These are phyloP conservation scores for Dufourea novaeangliae DNA, from an alignment of 1,140 invertebrate genomes.

Conservation along the genomic window DNA sequence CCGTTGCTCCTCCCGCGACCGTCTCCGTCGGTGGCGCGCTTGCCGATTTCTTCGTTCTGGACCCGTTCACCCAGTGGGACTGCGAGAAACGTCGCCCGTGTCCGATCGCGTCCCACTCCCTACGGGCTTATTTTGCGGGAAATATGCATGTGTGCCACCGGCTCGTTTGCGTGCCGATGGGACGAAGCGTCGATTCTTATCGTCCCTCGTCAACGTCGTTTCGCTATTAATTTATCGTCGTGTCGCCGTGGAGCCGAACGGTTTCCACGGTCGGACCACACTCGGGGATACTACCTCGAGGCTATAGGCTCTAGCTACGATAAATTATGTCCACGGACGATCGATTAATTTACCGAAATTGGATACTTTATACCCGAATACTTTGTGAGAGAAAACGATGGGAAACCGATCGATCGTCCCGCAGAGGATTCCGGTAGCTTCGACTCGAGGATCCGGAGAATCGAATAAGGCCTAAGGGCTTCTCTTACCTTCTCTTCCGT, in stretches of 20 bases:
- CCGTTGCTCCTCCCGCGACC: background rate
- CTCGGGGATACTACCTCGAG: conserved; percentile 57
- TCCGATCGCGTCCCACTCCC: conserved; percentile 26
- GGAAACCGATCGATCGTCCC: conserved; percentile 33
- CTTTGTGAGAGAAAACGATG: conserved; percentile 29
- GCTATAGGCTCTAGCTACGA: conserved; percentile 32
- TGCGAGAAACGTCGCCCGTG: background rate
- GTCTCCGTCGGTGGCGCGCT: conserved; percentile 1
- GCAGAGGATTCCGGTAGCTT: conserved; percentile 24
- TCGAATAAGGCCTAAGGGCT: no score
- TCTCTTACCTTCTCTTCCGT: background rate
- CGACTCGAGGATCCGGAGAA: background rate
- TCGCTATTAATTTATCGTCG: conserved; percentile 66
- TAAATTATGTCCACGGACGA: conserved; percentile 62
- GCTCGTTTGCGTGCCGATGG: conserved; percentile 55
- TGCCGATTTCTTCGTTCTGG: background rate
- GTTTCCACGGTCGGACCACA: conserved; percentile 55
- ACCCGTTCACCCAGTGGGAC: conserved; percentile 24
- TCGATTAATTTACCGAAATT: conserved; percentile 60
- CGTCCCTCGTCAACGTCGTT: conserved; percentile 67
- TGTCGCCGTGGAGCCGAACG: conserved; percentile 50
- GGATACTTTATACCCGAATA: conserved; percentile 46
- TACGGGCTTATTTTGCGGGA: conserved; percentile 42
- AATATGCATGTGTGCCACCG: conserved; percentile 58
- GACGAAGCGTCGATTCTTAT: conserved; percentile 62